Conservation (phyloP, 2,888 invertebrate genomes). For the Micropterix aruncella region DNA sequence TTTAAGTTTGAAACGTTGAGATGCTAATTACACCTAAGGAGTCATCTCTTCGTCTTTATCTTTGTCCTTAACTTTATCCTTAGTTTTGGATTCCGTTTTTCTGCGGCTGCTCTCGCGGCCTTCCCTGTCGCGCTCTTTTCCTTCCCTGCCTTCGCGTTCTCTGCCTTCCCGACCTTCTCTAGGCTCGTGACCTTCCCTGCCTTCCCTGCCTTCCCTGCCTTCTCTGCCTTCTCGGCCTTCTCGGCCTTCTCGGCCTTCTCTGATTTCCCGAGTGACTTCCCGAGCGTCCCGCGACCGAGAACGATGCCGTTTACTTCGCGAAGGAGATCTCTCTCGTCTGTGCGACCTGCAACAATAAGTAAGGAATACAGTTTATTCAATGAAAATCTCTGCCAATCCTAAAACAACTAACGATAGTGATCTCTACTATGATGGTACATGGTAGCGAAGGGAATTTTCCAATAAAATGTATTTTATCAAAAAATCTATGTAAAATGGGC, state of each 20-base stretch:
- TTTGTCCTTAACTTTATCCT: neutral
- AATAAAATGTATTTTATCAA: too few species aligned
- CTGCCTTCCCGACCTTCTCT: too few species aligned
- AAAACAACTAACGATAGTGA: too few species aligned
- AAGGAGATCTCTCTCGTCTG: constrained; percentile 51
- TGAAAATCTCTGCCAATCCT: too few species aligned
- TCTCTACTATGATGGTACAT: too few species aligned
- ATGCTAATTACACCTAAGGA: too few species aligned
- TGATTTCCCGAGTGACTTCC: constrained; percentile 43
- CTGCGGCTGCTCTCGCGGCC: neutral
- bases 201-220: neutral
- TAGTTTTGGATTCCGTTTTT: neutral
- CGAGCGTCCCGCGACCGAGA: constrained; percentile 58
- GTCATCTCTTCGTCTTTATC: too few species aligned
- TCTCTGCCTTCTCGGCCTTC: neutral
- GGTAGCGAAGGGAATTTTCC: too few species aligned
- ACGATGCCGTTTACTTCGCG: constrained; percentile 52
- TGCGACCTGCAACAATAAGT: constrained; percentile 39
- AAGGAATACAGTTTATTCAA: too few species aligned
- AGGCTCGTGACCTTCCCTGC: neutral
- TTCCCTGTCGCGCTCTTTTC: neutral
- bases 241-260: too few species aligned
- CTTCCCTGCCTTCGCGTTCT: neutral
- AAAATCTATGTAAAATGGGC: too few species aligned
- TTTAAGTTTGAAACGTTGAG: too few species aligned